phyloP scores from a whole-genome alignment of 2,113 vertebrate genomes.

The Pogona vitticeps region DNA sequence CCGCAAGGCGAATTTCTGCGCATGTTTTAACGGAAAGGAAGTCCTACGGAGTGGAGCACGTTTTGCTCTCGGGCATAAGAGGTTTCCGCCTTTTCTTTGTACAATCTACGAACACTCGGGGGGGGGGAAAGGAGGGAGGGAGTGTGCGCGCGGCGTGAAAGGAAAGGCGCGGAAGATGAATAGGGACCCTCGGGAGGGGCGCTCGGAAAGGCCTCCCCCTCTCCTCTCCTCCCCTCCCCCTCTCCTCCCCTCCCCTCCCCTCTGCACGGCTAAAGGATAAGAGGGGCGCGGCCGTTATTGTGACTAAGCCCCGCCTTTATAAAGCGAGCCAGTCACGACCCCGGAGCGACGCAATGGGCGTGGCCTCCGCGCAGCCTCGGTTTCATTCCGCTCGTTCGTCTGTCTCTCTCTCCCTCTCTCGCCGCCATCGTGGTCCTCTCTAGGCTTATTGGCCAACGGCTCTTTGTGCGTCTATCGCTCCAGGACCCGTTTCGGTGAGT shows the following conservation, averaged over 20 bases:
- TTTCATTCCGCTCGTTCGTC: not conserved
- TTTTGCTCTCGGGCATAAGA: too few relatives aligned
- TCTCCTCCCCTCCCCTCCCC: too few relatives aligned
- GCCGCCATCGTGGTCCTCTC: slow-evolving; percentile 12
- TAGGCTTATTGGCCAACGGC: not conserved
- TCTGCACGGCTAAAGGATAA: not conserved
- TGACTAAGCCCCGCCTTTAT: not conserved
- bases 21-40: too few relatives aligned
- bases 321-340: not conserved
- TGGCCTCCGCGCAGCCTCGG: slow-evolving; percentile 12
- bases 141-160: not conserved
- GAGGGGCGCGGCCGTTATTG: not conserved
- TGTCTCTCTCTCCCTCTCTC: not conserved
- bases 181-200: not conserved
- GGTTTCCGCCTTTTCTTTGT: too few relatives aligned
- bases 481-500: slow-evolving; percentile 10
- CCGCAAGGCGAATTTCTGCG: too few relatives aligned
- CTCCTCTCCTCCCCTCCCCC: not conserved
- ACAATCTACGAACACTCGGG: too few relatives aligned
- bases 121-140: too few relatives aligned
- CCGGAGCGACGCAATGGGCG: not conserved
- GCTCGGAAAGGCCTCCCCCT: not conserved
- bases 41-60: too few relatives aligned
- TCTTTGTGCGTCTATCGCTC: not conserved
- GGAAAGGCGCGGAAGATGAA: too few relatives aligned